Conservation (phyloP, 1,140 invertebrate genomes). For the Lycorma delicatula region DNA sequence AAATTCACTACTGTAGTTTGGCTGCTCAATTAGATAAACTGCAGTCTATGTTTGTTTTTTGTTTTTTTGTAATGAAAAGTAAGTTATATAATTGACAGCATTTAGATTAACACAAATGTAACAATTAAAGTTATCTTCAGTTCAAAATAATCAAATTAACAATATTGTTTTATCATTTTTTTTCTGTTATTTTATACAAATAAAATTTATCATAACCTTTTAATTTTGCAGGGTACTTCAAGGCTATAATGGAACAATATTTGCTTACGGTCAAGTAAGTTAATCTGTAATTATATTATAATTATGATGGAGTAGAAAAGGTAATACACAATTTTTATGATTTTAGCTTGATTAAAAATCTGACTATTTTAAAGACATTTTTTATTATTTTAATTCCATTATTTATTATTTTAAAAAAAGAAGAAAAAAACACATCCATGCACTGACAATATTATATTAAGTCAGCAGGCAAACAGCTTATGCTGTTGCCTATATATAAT, state of each 20-base stretch:
- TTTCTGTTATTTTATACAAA: not conserved
- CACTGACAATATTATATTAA: too few species aligned
- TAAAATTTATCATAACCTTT: slow-evolving; percentile 19
- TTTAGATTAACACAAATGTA: not conserved
- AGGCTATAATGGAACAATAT: slow-evolving; percentile 79
- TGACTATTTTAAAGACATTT: too few species aligned
- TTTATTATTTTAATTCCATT: too few species aligned
- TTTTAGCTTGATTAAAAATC: not conserved
- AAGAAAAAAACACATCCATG: too few species aligned
- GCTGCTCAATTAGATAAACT: too few species aligned
- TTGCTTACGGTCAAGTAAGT: slow-evolving; percentile 69
- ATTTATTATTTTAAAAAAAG: too few species aligned
- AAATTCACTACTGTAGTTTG: too few species aligned
- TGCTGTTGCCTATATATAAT: too few species aligned
- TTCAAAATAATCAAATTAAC: not conserved
- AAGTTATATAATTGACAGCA: not conserved
- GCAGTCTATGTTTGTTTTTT: not conserved
- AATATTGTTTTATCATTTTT: too few species aligned
- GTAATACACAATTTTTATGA: slow-evolving; percentile 14
- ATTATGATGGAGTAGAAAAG: not conserved
- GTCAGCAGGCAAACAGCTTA: too few species aligned
- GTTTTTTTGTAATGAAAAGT: not conserved
- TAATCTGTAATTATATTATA: not conserved
- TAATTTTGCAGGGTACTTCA: slow-evolving; percentile 45
- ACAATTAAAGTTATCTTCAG: not conserved